Conservation (phyloP, 1,140 invertebrate species). For the Hormaphis cornu region DNA sequence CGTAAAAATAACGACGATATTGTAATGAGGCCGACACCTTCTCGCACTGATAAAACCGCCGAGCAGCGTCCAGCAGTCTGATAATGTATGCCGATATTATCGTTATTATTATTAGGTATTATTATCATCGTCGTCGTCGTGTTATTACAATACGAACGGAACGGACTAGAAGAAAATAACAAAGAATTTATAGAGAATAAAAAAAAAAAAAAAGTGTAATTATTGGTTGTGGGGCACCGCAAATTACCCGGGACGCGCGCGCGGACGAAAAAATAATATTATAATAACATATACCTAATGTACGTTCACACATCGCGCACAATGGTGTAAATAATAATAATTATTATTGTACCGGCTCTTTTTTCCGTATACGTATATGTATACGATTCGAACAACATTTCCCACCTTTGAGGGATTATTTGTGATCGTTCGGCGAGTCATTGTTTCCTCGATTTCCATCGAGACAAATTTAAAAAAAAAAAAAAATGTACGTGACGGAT, state of each 20-base stretch:
- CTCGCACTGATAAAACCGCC: not conserved
- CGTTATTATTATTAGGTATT: no score
- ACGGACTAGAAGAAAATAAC: not conserved
- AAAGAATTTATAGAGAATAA: not conserved
- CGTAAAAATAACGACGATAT: no score
- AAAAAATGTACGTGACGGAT: conserved; percentile 26
- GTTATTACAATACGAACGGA: no score
- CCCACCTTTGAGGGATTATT: conserved; percentile 24
- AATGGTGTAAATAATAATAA: conserved; percentile 19
- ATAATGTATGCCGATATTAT: no score
- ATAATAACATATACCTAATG: no score
- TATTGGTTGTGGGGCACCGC: conserved; percentile 28
- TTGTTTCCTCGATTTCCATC: no score
- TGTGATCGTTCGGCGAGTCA: conserved; percentile 27
- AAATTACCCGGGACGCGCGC: conserved; percentile 27
- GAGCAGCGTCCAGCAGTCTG: conserved; percentile 30
- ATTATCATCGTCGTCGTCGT: no score
- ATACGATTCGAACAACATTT: conserved; percentile 28
- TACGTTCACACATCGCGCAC: conserved; percentile 9
- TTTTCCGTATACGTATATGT: no score
- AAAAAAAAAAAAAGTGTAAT: conserved; percentile 22
- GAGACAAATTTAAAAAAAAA: no score
- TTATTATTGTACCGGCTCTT: conserved; percentile 12
- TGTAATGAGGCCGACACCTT: conserved; percentile 5
- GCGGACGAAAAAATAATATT: not conserved